A percentile compares a stretch with the other conserved stretches of the same genome.
These are phyloP conservation scores for Glomeris marginata DNA, from an alignment of 2,888 invertebrate genomes.

Conservation along the genomic window DNA sequence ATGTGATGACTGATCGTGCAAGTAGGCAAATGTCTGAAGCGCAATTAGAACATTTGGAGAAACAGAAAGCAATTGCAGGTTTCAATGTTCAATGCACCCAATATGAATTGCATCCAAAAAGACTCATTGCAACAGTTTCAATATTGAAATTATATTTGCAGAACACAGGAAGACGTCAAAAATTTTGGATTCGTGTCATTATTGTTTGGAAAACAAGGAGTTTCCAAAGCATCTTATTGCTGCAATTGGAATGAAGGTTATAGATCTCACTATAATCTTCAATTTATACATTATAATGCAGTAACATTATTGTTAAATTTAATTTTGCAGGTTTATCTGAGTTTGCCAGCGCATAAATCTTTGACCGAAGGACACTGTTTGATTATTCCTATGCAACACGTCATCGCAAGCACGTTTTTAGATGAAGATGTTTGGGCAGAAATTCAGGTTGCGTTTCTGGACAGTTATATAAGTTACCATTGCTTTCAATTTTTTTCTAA, in stretches of 20 bases:
- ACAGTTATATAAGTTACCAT: neutral
- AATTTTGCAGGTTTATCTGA: conserved; percentile 51
- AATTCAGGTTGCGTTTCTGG: conserved; percentile 44
- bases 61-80: conserved; percentile 44
- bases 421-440: conserved; percentile 94
- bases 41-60: conserved; percentile 46
- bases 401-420: conserved; percentile 57
- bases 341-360: conserved; percentile 63
- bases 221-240: conserved; percentile 74
- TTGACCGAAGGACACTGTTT: conserved; percentile 66
- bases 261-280: conserved; percentile 3
- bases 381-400: conserved; percentile 69
- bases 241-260: conserved; percentile 56
- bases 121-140: neutral
- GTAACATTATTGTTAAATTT: neutral
- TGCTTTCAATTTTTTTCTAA: neutral
- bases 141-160: conserved; percentile 18
- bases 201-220: conserved; percentile 64
- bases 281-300: neutral
- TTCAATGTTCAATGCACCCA: neutral
- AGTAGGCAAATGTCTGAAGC: conserved; percentile 45
- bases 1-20: conserved; percentile 66
- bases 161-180: conserved; percentile 54
- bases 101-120: neutral
- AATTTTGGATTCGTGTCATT: conserved; percentile 61